Evolutionary conservation across 1,140 invertebrate species (phyloP).

Genomic region (Rhopalosiphum maidis): DNA sequence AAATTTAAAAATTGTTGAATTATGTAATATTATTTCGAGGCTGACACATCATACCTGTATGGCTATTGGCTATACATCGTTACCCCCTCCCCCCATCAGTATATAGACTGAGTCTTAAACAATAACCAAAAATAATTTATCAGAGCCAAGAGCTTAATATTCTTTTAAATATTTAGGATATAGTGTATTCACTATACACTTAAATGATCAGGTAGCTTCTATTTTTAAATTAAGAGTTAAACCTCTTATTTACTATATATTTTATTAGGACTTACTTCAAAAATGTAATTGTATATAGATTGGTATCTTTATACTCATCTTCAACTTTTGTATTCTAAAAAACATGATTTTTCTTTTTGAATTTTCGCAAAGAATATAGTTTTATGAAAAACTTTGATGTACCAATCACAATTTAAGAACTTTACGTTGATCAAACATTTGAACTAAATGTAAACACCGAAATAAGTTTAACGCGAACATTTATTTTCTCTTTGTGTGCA

Average conservation of each 20-base stretch:
- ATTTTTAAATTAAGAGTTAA: not conserved
- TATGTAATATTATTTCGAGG: too few relatives aligned
- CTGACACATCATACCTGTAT: not conserved
- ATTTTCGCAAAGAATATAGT: not conserved
- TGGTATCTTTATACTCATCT: not conserved
- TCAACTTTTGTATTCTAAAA: not conserved
- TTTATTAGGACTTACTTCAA: not conserved
- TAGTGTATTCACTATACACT: not conserved
- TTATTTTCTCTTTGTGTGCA: not conserved
- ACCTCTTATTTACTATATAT: not conserved
- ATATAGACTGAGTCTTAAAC: not conserved
- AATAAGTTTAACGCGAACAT: not conserved
- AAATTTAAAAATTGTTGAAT: too few relatives aligned
- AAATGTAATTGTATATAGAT: not conserved
- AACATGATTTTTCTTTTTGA: not conserved
- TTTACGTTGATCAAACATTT: not conserved
- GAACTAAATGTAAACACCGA: not conserved
- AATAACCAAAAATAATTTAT: not conserved
- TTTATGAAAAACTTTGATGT: slow-evolving; percentile 2
- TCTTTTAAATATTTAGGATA: not conserved
- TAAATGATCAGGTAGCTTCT: not conserved
- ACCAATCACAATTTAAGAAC: not conserved
- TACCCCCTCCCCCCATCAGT: not conserved
- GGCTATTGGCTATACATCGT: too few relatives aligned
- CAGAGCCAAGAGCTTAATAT: not conserved